Percentiles rank a stretch among this genome's conserved stretches.
These are phyloP conservation scores for Tetheella fluctuosa DNA, from an alignment of 2,888 invertebrate species.

Conservation along the genomic window DNA sequence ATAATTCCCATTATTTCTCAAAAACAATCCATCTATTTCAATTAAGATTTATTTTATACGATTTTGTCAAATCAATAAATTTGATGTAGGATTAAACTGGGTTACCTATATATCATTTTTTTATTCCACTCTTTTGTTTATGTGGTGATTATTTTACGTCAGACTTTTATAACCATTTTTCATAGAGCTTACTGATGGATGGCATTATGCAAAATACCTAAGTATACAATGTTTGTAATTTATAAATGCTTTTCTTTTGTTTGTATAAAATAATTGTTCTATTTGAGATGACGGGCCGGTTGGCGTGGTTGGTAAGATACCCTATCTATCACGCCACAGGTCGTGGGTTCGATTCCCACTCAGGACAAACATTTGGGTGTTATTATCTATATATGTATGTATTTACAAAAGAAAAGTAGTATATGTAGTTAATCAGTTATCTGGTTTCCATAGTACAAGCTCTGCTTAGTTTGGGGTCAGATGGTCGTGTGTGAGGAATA, in stretches of 20 bases:
- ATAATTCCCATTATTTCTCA: neutral
- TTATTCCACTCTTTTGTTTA: neutral
- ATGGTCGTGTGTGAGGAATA: too few species aligned
- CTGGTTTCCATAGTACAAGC: too few species aligned
- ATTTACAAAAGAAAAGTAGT: too few species aligned
- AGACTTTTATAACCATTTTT: constrained; percentile 19
- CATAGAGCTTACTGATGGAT: constrained; percentile 25
- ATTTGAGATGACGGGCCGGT: too few species aligned
- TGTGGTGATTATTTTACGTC: neutral
- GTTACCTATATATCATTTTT: neutral
- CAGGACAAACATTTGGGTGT: too few species aligned
- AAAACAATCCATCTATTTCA: neutral
- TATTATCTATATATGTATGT: too few species aligned
- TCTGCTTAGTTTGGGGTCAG: too few species aligned
- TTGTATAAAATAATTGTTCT: neutral
- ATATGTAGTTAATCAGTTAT: too few species aligned
- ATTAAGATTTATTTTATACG: neutral
- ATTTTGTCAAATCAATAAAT: neutral
- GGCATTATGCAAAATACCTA: too few species aligned
- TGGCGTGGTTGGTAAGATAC: too few species aligned
- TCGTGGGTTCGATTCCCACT: too few species aligned
- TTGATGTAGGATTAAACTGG: neutral
- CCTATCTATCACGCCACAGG: too few species aligned
- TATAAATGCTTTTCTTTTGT: constrained; percentile 13
- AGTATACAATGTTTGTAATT: constrained; percentile 14